Evolutionary conservation across 2,888 invertebrate genomes (phyloP).

Genomic region (Catocala fraxini): DNA sequence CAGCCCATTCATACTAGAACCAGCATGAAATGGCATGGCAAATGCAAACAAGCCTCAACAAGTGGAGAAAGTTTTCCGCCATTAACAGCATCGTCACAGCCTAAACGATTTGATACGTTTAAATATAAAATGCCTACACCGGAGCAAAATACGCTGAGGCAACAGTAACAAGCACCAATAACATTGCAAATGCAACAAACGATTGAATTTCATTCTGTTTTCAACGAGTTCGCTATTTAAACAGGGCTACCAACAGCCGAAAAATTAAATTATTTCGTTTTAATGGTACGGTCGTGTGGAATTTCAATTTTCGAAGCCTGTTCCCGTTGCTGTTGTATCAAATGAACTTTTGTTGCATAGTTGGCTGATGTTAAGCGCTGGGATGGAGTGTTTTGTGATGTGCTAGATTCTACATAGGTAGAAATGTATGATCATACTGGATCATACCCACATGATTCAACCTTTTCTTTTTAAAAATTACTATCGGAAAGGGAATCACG

Average conservation of each 20-base stretch:
- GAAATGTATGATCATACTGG: too few species aligned
- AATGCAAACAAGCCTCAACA: too few species aligned
- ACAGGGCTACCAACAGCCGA: slow-evolving; percentile 45
- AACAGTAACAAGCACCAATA: slow-evolving; percentile 51
- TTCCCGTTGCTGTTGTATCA: background rate
- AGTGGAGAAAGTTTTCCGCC: too few species aligned
- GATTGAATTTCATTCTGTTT: slow-evolving; percentile 63
- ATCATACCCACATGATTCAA: too few species aligned
- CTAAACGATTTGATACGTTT: slow-evolving; percentile 15
- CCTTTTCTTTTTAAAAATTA: too few species aligned
- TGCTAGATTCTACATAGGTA: too few species aligned
- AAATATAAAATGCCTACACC: slow-evolving; percentile 27
- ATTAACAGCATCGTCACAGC: background rate
- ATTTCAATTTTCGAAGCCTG: slow-evolving; percentile 1
- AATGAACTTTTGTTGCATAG: slow-evolving; percentile 1
- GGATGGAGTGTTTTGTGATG: too few species aligned
- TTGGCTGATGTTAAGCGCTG: background rate
- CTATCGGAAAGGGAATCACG: too few species aligned
- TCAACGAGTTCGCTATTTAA: slow-evolving; percentile 53
- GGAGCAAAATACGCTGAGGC: slow-evolving; percentile 16
- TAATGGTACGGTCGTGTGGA: slow-evolving; percentile 9
- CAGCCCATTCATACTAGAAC: too few species aligned
- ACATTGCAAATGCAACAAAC: slow-evolving; percentile 65
- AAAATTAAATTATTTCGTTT: slow-evolving; percentile 23
- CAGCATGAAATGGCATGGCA: too few species aligned